Evolutionary conservation across 2,113 vertebrate genomes (phyloP), one percentile per base, ranked within the genome.

Genomic region (Mellivora capensis): DNA sequence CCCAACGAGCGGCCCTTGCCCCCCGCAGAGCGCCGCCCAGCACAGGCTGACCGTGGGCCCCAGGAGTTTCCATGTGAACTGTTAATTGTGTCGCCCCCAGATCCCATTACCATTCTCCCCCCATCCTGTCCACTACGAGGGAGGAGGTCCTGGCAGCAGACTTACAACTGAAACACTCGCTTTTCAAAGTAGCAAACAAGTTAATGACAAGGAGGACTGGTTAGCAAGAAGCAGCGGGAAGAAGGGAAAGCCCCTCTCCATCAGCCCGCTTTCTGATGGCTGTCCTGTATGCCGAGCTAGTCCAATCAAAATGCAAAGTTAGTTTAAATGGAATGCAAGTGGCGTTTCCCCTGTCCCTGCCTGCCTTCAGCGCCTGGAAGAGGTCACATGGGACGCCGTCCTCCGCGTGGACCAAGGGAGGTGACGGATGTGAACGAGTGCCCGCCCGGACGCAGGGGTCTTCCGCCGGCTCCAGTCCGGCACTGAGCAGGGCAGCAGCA

Each of bases 1-100:
- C 72, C 91, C 89, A 96, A 93, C 95, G 97, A 93, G 94, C 81
- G 87, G 97, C 96, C 90, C 47, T 57, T 96, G 97, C 96, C 85
- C 95, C 90, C 91, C 7, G 27, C 2, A 7, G 27, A 9, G 15
- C 12, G 14, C 5, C 1, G 12, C 21, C 20, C 71, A 25, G 11
- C 21, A 6, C 37, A 14, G 21, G 21, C 5, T 5, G 18, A n/a
- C 39, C 0, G 6, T 29, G 72, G 74, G 42, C 42, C 97, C 96
- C 95, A 20, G 97, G 96, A 85, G 96, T 98, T 98, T 98, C 97
- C 97, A 94, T 96, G 96, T 97, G 95, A 97, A 96, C 96, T 97
- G 80, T 97, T 98, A 88, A 87, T 91, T 81, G 39, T 93, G 93
- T 97, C 96, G 95, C 93, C 93, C 79, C 79, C 62, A 20, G 96